Conservation (phyloP, 2,888 invertebrate species). For the Imbricaverruca yamaguchii region DNA sequence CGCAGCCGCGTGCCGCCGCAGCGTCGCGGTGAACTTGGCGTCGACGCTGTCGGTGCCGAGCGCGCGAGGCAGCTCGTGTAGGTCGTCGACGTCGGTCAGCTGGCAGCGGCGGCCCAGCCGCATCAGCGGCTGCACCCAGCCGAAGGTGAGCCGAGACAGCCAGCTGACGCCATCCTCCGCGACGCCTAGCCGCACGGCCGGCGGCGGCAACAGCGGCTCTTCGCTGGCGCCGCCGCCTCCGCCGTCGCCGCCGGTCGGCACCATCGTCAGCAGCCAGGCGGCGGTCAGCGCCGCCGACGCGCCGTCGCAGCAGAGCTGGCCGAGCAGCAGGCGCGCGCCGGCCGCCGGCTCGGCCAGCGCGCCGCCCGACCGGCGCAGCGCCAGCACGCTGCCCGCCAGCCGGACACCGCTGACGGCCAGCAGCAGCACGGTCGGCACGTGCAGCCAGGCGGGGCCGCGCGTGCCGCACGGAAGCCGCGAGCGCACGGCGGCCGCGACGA, state of each 20-base stretch:
- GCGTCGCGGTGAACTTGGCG: conserved; percentile 22
- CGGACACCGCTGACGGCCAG: not conserved
- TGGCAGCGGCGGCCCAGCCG: conserved; percentile 66
- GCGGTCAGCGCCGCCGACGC: not conserved
- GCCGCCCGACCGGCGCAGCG: not conserved
- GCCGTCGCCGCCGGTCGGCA: not conserved
- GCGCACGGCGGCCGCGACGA: conserved; percentile 2
- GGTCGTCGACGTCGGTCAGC: conserved; percentile 46
- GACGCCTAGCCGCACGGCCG: conserved; percentile 54
- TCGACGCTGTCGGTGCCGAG: conserved; percentile 28
- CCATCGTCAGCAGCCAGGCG: not conserved
- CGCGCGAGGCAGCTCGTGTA: conserved; percentile 36
- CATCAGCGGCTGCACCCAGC: conserved; percentile 81
- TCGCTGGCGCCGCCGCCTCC: not conserved
- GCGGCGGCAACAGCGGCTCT: not conserved
- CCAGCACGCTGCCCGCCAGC: not conserved
- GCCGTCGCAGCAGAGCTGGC: not conserved
- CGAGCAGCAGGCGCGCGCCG: not conserved
- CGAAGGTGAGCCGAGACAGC: conserved; percentile 67
- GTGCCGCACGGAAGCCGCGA: not conserved
- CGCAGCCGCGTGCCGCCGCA: not conserved
- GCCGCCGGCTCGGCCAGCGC: not conserved
- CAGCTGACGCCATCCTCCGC: conserved; percentile 68
- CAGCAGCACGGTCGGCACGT: not conserved
- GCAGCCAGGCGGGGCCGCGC: not conserved